Conservation (phyloP, 2,797 vertebrate genomes). For the Pangasius sanitwongsei region DNA sequence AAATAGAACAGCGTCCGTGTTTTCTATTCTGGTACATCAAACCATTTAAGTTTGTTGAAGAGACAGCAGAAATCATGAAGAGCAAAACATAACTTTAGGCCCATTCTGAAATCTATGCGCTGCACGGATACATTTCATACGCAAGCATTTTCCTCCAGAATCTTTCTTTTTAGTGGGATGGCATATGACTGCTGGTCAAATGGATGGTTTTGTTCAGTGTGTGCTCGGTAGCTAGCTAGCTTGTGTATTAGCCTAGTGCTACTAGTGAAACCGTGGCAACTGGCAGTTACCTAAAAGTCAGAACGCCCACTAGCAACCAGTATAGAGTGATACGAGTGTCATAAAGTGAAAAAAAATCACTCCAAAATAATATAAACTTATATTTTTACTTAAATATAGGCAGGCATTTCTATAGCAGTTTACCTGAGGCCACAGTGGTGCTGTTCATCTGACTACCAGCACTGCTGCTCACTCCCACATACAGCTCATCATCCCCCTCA, state of each 20-base stretch:
- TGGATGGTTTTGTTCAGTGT: neutral
- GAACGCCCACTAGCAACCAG: neutral
- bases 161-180: neutral
- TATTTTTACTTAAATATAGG: neutral
- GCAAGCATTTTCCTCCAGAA: neutral
- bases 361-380: neutral
- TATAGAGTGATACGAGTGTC: neutral
- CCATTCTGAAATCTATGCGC: no score
- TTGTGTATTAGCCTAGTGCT: no score
- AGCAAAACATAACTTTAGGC: neutral
- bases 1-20: neutral
- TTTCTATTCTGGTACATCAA: neutral
- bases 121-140: neutral
- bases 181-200: neutral
- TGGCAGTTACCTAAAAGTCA: neutral
- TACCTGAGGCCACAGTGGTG: constrained; percentile 89
- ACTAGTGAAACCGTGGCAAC: neutral
- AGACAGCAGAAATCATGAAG: neutral
- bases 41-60: neutral
- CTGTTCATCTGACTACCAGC: constrained; percentile 91
- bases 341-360: neutral
- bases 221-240: neutral
- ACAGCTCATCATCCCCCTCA: constrained; percentile 93
- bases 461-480: constrained; percentile 89
- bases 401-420: constrained; percentile 8